Evolutionary conservation across 2,797 vertebrate species (phyloP).

Genomic region (Basileuterus tristriatus): DNA sequence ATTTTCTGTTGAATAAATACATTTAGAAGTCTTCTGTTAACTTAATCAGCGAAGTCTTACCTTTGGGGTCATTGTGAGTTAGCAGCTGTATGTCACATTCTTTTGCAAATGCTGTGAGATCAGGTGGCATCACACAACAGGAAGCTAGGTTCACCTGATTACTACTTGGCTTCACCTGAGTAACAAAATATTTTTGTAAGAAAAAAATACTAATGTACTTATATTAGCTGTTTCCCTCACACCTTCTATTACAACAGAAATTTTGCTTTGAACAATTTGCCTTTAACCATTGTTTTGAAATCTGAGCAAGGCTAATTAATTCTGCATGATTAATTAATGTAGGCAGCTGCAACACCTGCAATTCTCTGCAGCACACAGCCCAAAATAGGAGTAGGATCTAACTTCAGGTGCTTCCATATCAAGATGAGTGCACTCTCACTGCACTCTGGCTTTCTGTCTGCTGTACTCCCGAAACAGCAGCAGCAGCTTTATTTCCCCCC

Average conservation of each 20-base stretch:
- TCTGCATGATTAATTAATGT: background rate
- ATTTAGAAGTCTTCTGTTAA: background rate
- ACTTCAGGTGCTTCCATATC: background rate
- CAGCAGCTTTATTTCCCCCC: background rate
- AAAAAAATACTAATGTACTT: background rate
- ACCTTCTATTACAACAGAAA: background rate
- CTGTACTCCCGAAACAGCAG: background rate
- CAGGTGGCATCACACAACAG: constrained; percentile 99
- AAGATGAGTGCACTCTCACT: background rate
- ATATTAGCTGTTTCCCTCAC: background rate
- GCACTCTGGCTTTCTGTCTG: background rate
- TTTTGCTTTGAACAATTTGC: background rate
- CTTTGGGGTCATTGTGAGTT: constrained; percentile 97
- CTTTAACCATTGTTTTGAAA: background rate
- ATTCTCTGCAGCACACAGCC: background rate
- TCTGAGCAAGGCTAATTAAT: background rate
- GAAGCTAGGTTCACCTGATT: constrained; percentile 98
- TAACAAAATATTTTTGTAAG: background rate
- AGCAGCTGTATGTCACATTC: constrained; percentile 96
- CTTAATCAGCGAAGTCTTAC: constrained; percentile 69
- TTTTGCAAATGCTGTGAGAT: constrained; percentile 97
- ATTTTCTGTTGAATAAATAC: background rate
- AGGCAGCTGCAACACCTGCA: background rate
- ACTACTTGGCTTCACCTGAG: constrained; percentile 94
- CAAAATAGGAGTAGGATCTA: background rate